Evolutionary conservation across 2,888 invertebrate species (phyloP), one percentile per base, ranked within the genome.

Genomic region (Drosophila niveifrons): DNA sequence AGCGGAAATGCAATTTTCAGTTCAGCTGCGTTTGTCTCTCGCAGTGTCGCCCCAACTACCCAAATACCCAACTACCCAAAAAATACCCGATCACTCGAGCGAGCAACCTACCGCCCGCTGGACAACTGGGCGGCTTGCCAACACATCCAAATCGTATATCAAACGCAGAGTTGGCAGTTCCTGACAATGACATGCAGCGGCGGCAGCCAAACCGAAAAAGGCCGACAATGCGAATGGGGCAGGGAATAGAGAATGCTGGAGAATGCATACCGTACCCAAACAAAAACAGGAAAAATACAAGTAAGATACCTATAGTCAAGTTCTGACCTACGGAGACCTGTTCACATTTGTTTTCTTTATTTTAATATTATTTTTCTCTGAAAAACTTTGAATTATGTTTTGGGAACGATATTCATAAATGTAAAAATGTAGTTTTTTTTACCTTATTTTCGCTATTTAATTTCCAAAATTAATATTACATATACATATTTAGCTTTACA

Each of bases 61-160:
- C 23, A 6, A 15, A 10, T 57, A 23, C 18, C 47, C 34, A 13
- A 18, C 44, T 34, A 13, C 55, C 23, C 23, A 23, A 23, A 23
- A 23, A 23, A 23, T 23, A 23, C 23, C 55, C 44, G 44, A 55
- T 55, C 55, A 56, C 44, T 56, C 13, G 43, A 44, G 44, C 31
- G 29, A 18, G 36, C 46, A 36, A n/a, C 44, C 39, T 2, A 31
- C 71, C 66, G 46, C 58, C 64, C 50, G 23, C 56, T 51, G 48
- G 53, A 71, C 72, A 75, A 71, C 75, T 86, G 84, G 84, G 86
- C 83, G 80, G 76, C 72, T 78, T 85, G 84, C 84, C 84, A 85
- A 82, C 84, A 86, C 82, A 82, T 86, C 79, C 84, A 86, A 83
- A 83, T 86, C 84, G 84, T 85, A 86, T 86, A 86, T 86, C 86